Evolutionary conservation across 2,113 vertebrate genomes (phyloP), one percentile per base, ranked within the genome.

Genomic region (Ageneiosus marmoratus): DNA sequence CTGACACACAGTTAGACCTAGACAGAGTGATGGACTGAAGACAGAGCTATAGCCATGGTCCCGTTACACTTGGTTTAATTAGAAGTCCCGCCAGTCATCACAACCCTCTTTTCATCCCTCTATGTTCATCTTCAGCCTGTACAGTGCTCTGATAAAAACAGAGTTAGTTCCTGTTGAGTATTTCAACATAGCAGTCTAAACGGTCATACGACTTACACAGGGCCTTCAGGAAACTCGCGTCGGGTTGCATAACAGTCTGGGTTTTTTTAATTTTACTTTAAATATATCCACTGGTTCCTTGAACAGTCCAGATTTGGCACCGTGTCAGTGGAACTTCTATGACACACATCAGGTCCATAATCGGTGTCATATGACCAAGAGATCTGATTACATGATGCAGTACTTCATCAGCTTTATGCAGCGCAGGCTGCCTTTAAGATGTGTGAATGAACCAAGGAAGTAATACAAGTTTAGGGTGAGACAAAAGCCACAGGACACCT

Each of bases 11-110:
- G 37, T 20, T 37, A 69, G 32, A 34, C 15, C 29, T 65, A 20
- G 34, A 75, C 3, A 55, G 83, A 72, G 77, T 55, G 77, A 88
- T 24, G 83, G 74, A 88, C n/a, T 83, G 75, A 80, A 29, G 50
- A 65, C 56, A 67, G 81, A 70, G 27, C 51, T 51, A 53, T 48
- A 32, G 27, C 48, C 0, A 16, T 32, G 27, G 32, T 63, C n/a
- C 15, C 77, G 13, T 9, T 9, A 22, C 20, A 50, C 9, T 24
- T 12, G 4, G 37, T 62, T 53, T 48, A 73, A 73, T 73, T 27
- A 48, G n/a, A 27, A 67, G 80, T 69, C 50, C 32, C 20, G 41
- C 34, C 18, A 22, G 48, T 62, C 56, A 5, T 76, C 53, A 44
- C 50, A 58, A 50, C 5, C 44, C 77, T 51, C 34, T 11, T 62